Base-by-base conservation (phyloP, 2,888 invertebrate species). In the Pristionchus japonicus region DNA sequence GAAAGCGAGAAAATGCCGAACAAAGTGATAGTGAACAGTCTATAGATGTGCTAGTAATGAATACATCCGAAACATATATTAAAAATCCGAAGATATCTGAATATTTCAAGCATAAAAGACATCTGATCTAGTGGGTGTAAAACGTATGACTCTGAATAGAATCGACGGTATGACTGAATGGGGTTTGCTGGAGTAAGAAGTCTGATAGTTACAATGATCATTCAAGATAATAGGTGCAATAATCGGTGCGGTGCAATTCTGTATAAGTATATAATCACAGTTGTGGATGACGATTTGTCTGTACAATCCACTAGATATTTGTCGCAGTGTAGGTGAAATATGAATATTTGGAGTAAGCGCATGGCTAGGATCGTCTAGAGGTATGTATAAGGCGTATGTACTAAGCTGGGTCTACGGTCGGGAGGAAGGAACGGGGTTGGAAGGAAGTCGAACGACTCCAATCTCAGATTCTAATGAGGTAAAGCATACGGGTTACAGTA, bases 291-390 rank as follows among this genome's bases (percentile, higher is more conserved):
- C 70, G 37, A 74, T 40, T 74, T 7, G 37, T 47, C n/a, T 77
- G 43, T 77, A 77, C 77, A 77, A 77, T 77, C 77, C 77, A 77
- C 23, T 27, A 27, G 43, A n/a, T n/a, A 34, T n/a, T n/a, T n/a
- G n/a, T 11, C 52, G 57, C 52, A 31, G 43, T 9, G 13, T 27
- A 15, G 23, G 6, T 43, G 52, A 52, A 43, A 31, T 49, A 27
- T 82, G 82, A 83, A 70, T 83, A 31, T 83, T 34, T 83, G 49
- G 82, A 52, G 82, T 52, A 52, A 83, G 82, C 82, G 17, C 82
- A 52, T 83, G 82, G 82, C 82, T 83, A 83, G 20, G 82, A 34
- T 57, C 82, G 31, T 83, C 82, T 83, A 83, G 82, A 83, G 82
- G 82, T 52, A 52, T 49, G 27, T 49, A 31, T 83, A 52, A 27